Conservation (phyloP, 2,113 vertebrate species). For the Machaerirhynchus nigripectus region DNA sequence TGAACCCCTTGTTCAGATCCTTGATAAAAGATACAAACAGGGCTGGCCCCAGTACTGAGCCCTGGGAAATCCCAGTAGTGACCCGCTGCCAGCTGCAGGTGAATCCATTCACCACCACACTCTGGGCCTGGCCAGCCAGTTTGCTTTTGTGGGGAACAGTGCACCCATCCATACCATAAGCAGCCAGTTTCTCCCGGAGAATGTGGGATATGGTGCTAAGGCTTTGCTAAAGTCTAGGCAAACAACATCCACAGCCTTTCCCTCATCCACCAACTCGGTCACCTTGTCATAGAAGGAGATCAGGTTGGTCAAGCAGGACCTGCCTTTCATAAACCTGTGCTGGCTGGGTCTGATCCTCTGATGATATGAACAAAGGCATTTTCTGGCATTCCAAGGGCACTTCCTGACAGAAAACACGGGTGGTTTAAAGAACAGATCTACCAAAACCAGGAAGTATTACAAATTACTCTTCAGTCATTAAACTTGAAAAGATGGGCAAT, state of each 20-base stretch:
- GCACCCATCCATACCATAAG: not conserved
- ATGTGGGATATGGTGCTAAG: not conserved
- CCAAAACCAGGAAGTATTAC: not conserved
- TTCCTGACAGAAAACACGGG: not conserved
- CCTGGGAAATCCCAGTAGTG: not conserved
- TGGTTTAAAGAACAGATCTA: not conserved
- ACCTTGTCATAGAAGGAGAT: not conserved
- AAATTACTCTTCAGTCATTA: not conserved
- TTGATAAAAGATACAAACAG: not conserved
- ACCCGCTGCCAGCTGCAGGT: accelerated
- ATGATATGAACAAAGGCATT: not conserved
- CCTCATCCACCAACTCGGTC: not conserved
- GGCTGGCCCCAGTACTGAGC: not conserved
- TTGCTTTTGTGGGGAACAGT: not conserved
- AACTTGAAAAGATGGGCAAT: not conserved
- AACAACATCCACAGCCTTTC: not conserved
- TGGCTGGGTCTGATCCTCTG: not conserved
- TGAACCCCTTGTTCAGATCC: not conserved
- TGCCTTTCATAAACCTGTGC: not conserved
- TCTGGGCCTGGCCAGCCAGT: not conserved
- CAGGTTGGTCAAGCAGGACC: not conserved
- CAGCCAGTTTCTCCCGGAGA: not conserved
- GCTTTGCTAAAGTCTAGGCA: not conserved
- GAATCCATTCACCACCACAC: not conserved
- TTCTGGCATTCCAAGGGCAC: not conserved